Evolutionary conservation across 1,140 invertebrate genomes (phyloP).

Genomic region (Uloborus diversus): DNA sequence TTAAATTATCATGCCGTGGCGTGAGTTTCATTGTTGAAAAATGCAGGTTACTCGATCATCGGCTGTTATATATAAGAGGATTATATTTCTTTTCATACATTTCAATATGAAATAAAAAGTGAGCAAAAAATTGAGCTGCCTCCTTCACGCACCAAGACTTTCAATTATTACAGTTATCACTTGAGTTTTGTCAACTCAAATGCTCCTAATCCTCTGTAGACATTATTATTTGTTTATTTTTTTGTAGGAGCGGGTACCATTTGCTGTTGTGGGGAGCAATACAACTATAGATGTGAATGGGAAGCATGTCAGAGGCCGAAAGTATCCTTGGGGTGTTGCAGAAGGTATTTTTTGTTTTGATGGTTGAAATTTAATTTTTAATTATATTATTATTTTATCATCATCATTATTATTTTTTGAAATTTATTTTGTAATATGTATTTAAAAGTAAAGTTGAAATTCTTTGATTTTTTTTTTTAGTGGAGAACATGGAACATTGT

Average conservation of each 20-base stretch:
- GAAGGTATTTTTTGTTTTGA: constrained; percentile 74
- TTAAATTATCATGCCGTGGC: too few relatives aligned
- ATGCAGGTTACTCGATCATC: too few relatives aligned
- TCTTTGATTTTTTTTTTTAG: constrained; percentile 69
- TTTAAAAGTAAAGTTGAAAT: not conserved
- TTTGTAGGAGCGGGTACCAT: constrained; percentile 81
- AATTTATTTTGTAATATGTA: not conserved
- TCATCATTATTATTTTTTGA: not conserved
- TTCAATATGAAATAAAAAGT: too few relatives aligned
- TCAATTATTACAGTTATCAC: too few relatives aligned
- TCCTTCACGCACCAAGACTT: too few relatives aligned
- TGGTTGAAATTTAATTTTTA: not conserved
- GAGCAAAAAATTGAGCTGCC: too few relatives aligned
- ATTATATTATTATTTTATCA: constrained; percentile 37
- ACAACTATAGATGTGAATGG: constrained; percentile 79
- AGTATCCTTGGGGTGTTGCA: constrained; percentile 98
- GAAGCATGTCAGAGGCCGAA: constrained; percentile 78
- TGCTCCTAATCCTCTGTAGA: too few relatives aligned
- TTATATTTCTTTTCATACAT: too few relatives aligned
- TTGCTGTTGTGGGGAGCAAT: constrained; percentile 99
- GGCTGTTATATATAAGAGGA: too few relatives aligned
- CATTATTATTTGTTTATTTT: not conserved
- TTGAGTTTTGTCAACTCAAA: too few relatives aligned
- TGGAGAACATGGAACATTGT: constrained; percentile 98
- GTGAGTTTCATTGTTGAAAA: too few relatives aligned